These are phyloP conservation scores for Oppia nitens DNA, from an alignment of 1,140 invertebrate genomes.

Conservation along the genomic window DNA sequence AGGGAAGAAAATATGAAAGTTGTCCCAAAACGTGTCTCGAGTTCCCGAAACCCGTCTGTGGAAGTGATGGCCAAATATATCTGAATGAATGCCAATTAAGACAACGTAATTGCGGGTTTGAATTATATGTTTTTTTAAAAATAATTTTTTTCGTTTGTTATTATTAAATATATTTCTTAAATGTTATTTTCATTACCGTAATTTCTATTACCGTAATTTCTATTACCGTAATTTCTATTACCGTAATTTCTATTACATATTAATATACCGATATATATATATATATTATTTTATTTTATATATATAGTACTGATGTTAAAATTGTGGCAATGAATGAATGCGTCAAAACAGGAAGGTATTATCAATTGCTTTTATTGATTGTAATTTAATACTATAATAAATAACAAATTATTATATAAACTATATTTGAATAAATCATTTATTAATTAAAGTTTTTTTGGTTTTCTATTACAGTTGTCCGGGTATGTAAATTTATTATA, in stretches of 20 bases:
- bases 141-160: no score
- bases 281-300: constrained; percentile 10
- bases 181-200: no score
- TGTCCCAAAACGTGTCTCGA: constrained; percentile 17
- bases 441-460: no score
- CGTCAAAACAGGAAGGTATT: neutral
- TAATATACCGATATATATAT: no score
- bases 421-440: no score
- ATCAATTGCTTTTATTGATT: neutral
- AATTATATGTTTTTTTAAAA: no score
- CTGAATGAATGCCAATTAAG: constrained; percentile 85
- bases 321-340: neutral
- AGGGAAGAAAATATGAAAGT: constrained; percentile 1
- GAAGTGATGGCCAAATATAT: constrained; percentile 79
- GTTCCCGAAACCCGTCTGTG: constrained; percentile 60
- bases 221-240: no score
- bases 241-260: no score
- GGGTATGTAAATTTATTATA: neutral
- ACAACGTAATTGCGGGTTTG: constrained; percentile 65
- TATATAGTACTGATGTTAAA: neutral
- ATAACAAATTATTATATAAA: no score
- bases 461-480: neutral
- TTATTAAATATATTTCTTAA: no score
- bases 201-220: no score
- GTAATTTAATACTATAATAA: no score